Conservation (phyloP, 2,113 vertebrate genomes). For the Stictonetta naevosa region DNA sequence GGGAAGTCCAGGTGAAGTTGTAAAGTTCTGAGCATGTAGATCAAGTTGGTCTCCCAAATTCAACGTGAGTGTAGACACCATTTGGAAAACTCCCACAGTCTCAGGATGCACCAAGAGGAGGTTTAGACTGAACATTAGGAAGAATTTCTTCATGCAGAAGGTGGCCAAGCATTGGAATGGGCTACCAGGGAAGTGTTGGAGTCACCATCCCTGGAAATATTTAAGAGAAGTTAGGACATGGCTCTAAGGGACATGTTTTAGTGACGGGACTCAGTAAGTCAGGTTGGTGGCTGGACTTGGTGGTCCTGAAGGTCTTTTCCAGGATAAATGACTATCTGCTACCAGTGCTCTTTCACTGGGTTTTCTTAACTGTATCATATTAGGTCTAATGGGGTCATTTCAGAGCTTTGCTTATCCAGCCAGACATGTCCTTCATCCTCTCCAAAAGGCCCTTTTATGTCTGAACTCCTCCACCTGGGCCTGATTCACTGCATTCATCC, state of each 20-base stretch:
- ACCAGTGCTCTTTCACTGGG: background rate
- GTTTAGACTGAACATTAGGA: background rate
- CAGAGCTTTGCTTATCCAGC: background rate
- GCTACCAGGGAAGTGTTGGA: background rate
- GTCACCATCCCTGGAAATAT: background rate
- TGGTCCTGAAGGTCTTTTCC: background rate
- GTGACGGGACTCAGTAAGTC: background rate
- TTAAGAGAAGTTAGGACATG: background rate
- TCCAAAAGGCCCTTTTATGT: background rate
- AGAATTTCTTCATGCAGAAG: background rate
- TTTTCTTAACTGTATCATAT: background rate
- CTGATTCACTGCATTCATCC: background rate
- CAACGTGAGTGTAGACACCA: background rate
- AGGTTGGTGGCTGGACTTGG: background rate
- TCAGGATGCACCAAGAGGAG: background rate
- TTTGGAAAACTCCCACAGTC: background rate
- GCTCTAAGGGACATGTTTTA: background rate
- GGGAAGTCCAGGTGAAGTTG: background rate
- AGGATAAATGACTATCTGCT: background rate
- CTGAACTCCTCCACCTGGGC: background rate
- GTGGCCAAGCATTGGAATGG: background rate
- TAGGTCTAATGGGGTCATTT: background rate
- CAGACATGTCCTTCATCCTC: rapidly evolving
- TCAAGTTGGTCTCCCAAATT: background rate
- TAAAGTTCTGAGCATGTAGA: background rate